Conservation (phyloP, 1,140 invertebrate genomes). For the Drosophila quadrilineata region DNA sequence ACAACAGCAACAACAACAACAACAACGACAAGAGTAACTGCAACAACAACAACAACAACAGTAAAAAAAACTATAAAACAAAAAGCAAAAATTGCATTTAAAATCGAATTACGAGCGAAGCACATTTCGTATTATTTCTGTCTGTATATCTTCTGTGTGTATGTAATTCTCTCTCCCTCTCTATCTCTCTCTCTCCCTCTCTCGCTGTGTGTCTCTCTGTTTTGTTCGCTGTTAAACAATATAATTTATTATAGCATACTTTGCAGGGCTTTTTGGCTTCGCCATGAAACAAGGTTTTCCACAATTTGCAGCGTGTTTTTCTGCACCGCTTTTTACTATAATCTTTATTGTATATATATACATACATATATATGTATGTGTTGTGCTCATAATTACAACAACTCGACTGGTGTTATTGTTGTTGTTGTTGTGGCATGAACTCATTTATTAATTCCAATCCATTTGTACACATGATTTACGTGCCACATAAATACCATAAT, state of each 20-base stretch:
- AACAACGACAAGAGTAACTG: constrained; percentile 45
- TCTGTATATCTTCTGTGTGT: neutral
- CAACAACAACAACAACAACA: constrained; percentile 8
- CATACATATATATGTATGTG: too few relatives aligned
- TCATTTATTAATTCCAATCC: constrained; percentile 79
- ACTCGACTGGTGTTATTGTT: constrained; percentile 16
- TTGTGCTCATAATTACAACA: too few relatives aligned
- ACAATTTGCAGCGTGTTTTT: constrained; percentile 14
- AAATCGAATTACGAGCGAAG: constrained; percentile 41
- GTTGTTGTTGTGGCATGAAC: constrained; percentile 31
- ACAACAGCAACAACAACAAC: constrained; percentile 10
- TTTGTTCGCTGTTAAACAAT: constrained; percentile 2
- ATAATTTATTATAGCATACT: constrained; percentile 47
- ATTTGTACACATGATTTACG: constrained; percentile 75
- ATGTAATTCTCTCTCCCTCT: neutral
- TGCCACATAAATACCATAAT: constrained; percentile 68
- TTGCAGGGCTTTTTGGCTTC: constrained; percentile 13
- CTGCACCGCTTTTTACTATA: neutral
- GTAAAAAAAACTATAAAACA: too few relatives aligned
- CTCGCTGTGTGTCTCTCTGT: neutral
- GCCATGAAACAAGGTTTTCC: constrained; percentile 14
- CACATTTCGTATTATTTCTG: neutral
- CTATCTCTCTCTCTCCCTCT: neutral
- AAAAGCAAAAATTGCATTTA: constrained; percentile 37
- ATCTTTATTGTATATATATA: constrained; percentile 19